Evolutionary conservation across 2,888 invertebrate genomes (phyloP).

Genomic region (Nysson spinosus): DNA sequence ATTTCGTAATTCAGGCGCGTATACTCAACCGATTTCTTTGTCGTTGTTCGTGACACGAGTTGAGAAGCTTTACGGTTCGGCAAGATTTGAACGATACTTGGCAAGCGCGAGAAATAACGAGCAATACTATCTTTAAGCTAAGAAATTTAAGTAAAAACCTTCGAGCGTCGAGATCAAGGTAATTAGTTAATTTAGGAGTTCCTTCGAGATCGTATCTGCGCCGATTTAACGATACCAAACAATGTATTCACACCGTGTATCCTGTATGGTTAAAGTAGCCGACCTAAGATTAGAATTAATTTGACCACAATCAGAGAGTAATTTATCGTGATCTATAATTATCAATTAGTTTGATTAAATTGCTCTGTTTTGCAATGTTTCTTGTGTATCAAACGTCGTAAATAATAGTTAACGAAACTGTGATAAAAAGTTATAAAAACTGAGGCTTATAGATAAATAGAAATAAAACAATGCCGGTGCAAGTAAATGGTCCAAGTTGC

Average conservation of each 20-base stretch:
- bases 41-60: conserved; percentile 41
- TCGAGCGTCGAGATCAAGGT: conserved; percentile 14
- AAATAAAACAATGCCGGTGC: conserved; percentile 51
- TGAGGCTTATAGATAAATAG: conserved; percentile 16
- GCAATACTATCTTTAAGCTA: too few species aligned
- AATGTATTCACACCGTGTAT: conserved; percentile 13
- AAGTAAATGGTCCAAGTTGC: conserved; percentile 48
- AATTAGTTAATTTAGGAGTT: conserved; percentile 53
- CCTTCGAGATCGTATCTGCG: conserved; percentile 41
- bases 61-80: conserved; percentile 29
- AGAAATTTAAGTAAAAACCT: conserved; percentile 1
- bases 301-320: not conserved
- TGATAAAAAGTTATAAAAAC: too few species aligned
- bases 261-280: not conserved
- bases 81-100: conserved; percentile 31
- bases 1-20: conserved; percentile 42
- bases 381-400: too few species aligned
- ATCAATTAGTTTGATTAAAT: not conserved
- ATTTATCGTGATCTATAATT: too few species aligned
- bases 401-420: too few species aligned
- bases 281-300: not conserved
- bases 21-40: conserved; percentile 43
- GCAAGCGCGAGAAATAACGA: conserved; percentile 9
- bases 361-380: too few species aligned
- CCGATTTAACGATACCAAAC: conserved; percentile 48